A percentile compares a stretch with the other conserved stretches of the same genome.
phyloP scores from a whole-genome alignment of 2,888 invertebrate species.

The Torymus auratus region DNA sequence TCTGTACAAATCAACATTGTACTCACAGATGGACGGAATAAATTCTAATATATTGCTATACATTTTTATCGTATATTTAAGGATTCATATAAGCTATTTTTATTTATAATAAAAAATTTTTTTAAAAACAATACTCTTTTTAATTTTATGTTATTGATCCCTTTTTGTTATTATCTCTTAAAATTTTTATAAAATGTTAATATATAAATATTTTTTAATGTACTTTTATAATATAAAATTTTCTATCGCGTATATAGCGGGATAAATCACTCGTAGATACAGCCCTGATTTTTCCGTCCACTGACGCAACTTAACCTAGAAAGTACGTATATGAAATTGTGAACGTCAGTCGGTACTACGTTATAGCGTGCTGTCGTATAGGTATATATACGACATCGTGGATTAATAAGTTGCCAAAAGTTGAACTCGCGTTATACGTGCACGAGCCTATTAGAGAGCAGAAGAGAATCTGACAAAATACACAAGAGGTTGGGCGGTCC shows the following conservation, averaged over 20 bases:
- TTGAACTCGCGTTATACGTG: constrained; percentile 6
- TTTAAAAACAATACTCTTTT: neutral
- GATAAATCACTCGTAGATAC: neutral
- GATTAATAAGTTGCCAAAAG: constrained; percentile 45
- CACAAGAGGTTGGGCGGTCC: constrained; percentile 30
- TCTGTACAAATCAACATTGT: constrained; percentile 94
- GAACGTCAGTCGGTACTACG: too few relatives aligned
- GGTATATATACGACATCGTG: constrained; percentile 20
- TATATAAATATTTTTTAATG: neutral
- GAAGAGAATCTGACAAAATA: constrained; percentile 33
- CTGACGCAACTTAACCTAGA: constrained; percentile 56
- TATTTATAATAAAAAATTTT: constrained; percentile 39
- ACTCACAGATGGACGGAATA: constrained; percentile 98
- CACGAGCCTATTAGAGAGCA: constrained; percentile 6
- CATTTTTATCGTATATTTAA: constrained; percentile 8
- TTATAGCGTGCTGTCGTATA: neutral
- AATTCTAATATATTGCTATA: constrained; percentile 55
- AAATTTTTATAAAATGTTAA: neutral
- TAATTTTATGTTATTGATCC: neutral
- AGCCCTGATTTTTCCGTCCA: constrained; percentile 24
- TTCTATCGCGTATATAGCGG: neutral
- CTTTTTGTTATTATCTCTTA: neutral
- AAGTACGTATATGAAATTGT: constrained; percentile 1
- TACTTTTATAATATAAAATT: neutral
- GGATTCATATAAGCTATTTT: constrained; percentile 9